phyloP scores from a whole-genome alignment of 2,113 vertebrate species.

The Podocnemis expansa region DNA sequence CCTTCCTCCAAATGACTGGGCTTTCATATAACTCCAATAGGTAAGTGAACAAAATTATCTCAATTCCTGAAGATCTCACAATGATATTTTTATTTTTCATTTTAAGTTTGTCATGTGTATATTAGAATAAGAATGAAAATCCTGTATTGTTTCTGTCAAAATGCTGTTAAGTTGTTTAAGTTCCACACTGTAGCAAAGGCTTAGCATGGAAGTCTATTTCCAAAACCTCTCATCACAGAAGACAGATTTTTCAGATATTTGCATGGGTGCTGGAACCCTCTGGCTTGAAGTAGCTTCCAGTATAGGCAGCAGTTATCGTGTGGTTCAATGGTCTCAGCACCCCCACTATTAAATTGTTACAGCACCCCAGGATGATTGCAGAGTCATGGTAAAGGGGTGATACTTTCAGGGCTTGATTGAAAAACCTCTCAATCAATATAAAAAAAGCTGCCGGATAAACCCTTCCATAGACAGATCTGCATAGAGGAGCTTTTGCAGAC shows the following conservation, averaged over 20 bases:
- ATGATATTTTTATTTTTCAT: background rate
- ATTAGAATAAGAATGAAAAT: background rate
- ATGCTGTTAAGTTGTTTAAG: background rate
- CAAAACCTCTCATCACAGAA: background rate
- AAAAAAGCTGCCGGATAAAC: background rate
- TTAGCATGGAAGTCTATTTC: background rate
- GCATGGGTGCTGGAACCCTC: background rate
- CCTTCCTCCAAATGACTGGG: constrained; percentile 39
- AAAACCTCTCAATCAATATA: background rate
- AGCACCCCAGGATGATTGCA: background rate
- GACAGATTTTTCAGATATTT: background rate
- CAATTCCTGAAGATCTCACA: background rate
- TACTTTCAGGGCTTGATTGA: background rate
- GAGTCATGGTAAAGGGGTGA: background rate
- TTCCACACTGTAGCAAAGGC: background rate
- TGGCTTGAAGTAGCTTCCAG: too few relatives aligned
- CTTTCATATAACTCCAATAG: constrained; percentile 60
- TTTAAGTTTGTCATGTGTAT: background rate
- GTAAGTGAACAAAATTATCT: constrained; percentile 73
- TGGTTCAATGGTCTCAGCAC: too few relatives aligned
- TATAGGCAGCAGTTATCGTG: too few relatives aligned
- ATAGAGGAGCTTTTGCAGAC: background rate
- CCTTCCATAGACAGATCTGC: background rate
- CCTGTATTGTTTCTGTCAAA: background rate
- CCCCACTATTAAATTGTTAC: too few relatives aligned